phyloP scores from a whole-genome alignment of 2,113 vertebrate genomes.

The Phrynosoma blainvillii region DNA sequence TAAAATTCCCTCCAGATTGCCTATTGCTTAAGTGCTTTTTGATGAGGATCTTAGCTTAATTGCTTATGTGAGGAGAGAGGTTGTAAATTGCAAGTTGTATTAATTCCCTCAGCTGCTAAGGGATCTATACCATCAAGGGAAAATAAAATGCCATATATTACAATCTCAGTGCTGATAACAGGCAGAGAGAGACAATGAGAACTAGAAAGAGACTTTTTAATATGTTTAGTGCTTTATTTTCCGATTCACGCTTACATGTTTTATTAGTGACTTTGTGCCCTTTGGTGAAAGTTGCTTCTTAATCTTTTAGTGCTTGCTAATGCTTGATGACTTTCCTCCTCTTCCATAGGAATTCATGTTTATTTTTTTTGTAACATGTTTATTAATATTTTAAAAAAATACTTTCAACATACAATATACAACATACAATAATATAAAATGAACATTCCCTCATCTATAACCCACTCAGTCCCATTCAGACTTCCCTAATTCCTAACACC shows the following conservation, averaged over 20 bases:
- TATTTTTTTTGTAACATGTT: not conserved
- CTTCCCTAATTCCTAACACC: too few species aligned
- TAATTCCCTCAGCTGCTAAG: conserved; percentile 60
- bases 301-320: conserved; percentile 38
- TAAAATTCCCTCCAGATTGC: conserved; percentile 46
- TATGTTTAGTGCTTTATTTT: conserved; percentile 15
- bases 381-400: too few species aligned
- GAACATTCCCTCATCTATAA: too few species aligned
- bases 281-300: not conserved
- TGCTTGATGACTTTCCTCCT: conserved; percentile 26
- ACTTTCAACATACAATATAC: too few species aligned
- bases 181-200: conserved; percentile 10
- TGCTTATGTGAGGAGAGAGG: conserved; percentile 52
- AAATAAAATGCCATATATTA: conserved; percentile 52
- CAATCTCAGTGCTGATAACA: conserved; percentile 24
- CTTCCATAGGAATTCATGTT: conserved; percentile 34
- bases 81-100: conserved; percentile 51
- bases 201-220: not conserved
- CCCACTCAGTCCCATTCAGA: too few species aligned
- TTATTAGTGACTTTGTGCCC: conserved; percentile 33
- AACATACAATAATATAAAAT: too few species aligned
- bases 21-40: conserved; percentile 47
- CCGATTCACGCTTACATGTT: conserved; percentile 43
- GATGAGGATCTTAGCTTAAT: conserved; percentile 52
- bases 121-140: conserved; percentile 51